Conservation (phyloP, 2,888 invertebrate genomes). For the Ischnus inquisitorius region DNA sequence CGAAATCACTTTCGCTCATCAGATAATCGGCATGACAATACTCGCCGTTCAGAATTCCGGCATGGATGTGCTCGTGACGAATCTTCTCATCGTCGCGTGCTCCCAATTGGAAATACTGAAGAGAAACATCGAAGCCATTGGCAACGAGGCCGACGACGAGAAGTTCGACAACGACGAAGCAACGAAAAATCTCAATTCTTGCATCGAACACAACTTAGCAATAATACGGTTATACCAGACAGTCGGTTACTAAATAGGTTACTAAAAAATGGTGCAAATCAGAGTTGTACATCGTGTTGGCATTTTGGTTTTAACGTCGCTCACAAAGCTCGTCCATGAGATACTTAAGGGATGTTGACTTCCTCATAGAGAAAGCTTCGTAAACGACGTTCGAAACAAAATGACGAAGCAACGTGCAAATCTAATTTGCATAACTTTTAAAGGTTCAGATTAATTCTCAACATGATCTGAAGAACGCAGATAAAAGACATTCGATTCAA, state of each 20-base stretch:
- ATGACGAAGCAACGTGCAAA: no score
- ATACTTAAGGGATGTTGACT: no score
- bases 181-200: constrained; percentile 66
- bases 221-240: constrained; percentile 70
- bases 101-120: constrained; percentile 77
- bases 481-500: no score
- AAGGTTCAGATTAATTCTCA: no score
- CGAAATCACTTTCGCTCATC: constrained; percentile 75
- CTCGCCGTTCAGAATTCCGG: constrained; percentile 77
- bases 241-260: not conserved
- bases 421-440: no score
- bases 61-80: constrained; percentile 77
- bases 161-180: constrained; percentile 3
- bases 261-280: constrained; percentile 5
- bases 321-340: no score
- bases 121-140: constrained; percentile 71
- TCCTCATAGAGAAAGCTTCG: no score
- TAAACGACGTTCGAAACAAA: no score
- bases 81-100: constrained; percentile 76
- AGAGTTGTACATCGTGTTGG: no score
- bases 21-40: constrained; percentile 70
- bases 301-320: no score
- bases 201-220: constrained; percentile 72
- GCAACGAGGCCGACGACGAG: constrained; percentile 3
- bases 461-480: no score